Evolutionary conservation across 2,113 vertebrate species (phyloP), one percentile per base, ranked within the genome.

Genomic region (Orientallactaga bullata): DNA sequence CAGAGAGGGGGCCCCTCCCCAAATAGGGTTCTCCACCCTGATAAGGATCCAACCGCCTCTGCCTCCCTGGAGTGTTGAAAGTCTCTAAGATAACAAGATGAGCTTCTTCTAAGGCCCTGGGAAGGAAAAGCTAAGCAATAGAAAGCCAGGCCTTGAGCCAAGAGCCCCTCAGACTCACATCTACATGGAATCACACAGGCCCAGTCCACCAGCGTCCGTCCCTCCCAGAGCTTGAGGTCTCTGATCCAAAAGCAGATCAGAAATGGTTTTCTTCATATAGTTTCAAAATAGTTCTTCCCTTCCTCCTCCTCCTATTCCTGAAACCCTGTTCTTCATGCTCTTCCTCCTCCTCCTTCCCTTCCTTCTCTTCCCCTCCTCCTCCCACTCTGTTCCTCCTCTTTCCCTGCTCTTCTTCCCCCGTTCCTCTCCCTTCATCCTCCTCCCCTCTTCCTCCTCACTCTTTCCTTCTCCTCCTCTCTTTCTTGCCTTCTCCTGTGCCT

Each of bases 21-120:
- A 86, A 32, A 35, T 78, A 60, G 2, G 1, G 1, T 80, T 65
- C 42, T n/a, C 85, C n/a, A 93, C 94, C 93, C 91, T 93, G 96
- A 96, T 96, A 95, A 93, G 60, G 91, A 96, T 95, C 93, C 39
- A 79, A 85, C 23, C 51, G 17, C 95, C 89, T 96, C 91, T 66
- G 35, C 90, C 68, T 95, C 68, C 66, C 60, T 37, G 21, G 55
- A 82, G 76, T 94, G 96, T 95, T 94, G 97, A 93, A 96, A 94
- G 90, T 2, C 55, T 92, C 73, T 2, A 5, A 96, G 95, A 96
- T 96, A 95, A 95, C 32, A 66, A 89, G 91, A 37, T 68, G 73
- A 47, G 77, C 47, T 89, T 95, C 87, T 94, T 94, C 80, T 55
- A 37, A 83, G 89, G 58, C 72, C 87, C 89, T 93, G 81, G 93